Evolutionary conservation across 1,140 invertebrate species (phyloP), one percentile per base, ranked within the genome.

Genomic region (Drosophila seguyi): DNA sequence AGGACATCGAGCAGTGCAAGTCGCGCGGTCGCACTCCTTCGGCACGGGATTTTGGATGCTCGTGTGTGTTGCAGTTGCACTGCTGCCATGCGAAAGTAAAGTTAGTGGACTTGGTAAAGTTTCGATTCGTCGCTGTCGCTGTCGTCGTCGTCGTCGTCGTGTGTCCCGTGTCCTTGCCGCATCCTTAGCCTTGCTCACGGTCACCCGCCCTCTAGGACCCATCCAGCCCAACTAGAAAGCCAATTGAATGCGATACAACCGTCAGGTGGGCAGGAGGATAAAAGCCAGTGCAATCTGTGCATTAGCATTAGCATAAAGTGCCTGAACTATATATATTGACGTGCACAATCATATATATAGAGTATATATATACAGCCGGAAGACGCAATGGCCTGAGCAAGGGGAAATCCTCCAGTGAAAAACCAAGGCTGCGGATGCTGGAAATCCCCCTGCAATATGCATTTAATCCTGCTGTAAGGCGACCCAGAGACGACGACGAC

Each of bases 1-100:
- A 84, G 84, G 84, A 84, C 65, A 80, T 90, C 57, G 85, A 75
- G 42, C 59, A 44, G 84, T 75, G 83, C 67, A 76, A 81, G 83
- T 83, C 59, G 80, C 41, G 47, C 72, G 61, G 75, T 60, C 65
- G 81, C 77, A 31, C 34, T 53, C 52, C 36, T 69, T n/a, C 44
- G 44, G 34, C 45, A 45, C 60, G 38, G 52, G 18, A 31, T 39
- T 65, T 45, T 44, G 44, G 52, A 36, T 66, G 66, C 66, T 50
- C 65, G 65, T 65, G 65, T 65, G 65, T 42, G 39, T 58, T 71
- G 47, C 68, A 61, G 45, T 62, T 62, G 47, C 56, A 66, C 39
- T 59, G 38, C 34, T 27, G 63, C 48, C 50, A 36, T 75, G 52
- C 52, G 67, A 73, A 73, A 60, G 31, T 60, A 45, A 62, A 57